Percentiles rank a stretch among this genome's conserved stretches.
Evolutionary conservation across 92 coral and sea anemone genomes (phyloP).

Genomic region (Muricea muricata): DNA sequence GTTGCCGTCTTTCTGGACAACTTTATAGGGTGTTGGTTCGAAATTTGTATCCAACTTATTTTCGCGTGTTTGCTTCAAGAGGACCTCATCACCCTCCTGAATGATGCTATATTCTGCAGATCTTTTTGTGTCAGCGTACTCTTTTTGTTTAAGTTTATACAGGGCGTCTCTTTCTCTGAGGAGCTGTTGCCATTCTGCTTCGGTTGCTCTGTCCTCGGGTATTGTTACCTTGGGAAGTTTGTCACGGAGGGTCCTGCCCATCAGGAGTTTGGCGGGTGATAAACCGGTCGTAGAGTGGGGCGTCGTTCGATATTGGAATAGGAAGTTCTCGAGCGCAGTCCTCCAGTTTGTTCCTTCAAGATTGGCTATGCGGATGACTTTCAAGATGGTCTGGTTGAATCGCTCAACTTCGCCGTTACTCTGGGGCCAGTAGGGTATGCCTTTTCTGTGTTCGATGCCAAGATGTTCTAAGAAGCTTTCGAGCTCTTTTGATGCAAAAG

Average conservation of each 20-base stretch:
- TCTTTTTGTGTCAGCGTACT: too few relatives aligned
- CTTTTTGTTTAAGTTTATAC: slow-evolving; percentile 50
- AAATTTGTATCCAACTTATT: slow-evolving; percentile 59
- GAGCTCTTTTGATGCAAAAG: slow-evolving; percentile 70
- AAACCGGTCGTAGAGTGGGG: slow-evolving; percentile 66
- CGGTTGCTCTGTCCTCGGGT: slow-evolving; percentile 53
- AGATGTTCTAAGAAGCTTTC: slow-evolving; percentile 68
- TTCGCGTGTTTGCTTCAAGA: slow-evolving; percentile 53
- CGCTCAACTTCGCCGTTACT: slow-evolving; percentile 76
- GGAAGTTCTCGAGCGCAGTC: slow-evolving; percentile 59
- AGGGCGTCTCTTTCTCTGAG: slow-evolving; percentile 63
- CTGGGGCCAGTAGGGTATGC: slow-evolving; percentile 73
- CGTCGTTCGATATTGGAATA: slow-evolving; percentile 67
- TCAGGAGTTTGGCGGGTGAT: too few relatives aligned
- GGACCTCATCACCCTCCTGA: too few relatives aligned
- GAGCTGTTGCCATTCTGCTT: slow-evolving; percentile 64
- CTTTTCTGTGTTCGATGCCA: slow-evolving; percentile 69
- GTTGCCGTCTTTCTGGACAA: slow-evolving; percentile 62
- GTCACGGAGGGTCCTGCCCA: slow-evolving; percentile 60
- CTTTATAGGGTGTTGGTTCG: slow-evolving; percentile 61
- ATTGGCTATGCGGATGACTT: slow-evolving; percentile 60
- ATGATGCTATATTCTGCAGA: slow-evolving; percentile 60
- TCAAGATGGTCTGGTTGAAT: slow-evolving; percentile 67
- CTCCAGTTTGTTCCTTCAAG: slow-evolving; percentile 66
- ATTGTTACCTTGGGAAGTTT: slow-evolving; percentile 55